These are phyloP conservation scores for Falco biarmicus DNA, from an alignment of 2,797 vertebrate genomes.

Conservation along the genomic window DNA sequence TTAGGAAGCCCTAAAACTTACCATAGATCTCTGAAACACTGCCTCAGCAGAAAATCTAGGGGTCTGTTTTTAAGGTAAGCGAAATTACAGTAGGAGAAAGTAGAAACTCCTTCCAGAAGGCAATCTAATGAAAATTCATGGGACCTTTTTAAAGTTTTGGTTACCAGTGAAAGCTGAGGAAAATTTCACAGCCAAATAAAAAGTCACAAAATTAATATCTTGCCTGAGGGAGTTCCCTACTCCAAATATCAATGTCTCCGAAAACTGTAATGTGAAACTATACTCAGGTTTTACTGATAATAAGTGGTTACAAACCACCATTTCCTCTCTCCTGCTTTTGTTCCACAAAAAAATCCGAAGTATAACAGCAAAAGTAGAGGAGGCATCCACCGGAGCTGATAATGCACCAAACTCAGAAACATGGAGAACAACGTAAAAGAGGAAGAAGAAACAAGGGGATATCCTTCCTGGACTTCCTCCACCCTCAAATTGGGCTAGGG, in stretches of 20 bases:
- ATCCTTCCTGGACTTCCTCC: not conserved
- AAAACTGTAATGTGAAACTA: not conserved
- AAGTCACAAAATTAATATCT: not conserved
- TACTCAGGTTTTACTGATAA: not conserved
- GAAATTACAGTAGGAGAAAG: not conserved
- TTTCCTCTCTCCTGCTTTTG: not conserved
- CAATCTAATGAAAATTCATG: not conserved
- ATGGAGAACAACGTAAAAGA: not conserved
- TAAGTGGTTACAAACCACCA: not conserved
- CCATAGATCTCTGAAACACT: not conserved
- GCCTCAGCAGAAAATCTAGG: not conserved
- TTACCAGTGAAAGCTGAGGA: not conserved
- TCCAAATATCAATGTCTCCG: slow-evolving; percentile 7
- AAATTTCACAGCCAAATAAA: slow-evolving; percentile 2
- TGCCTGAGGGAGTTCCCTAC: not conserved
- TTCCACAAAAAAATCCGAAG: not conserved
- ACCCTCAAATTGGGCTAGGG: rapidly evolving
- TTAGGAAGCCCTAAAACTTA: not conserved
- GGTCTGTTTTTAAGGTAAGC: not conserved
- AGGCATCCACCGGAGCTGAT: not conserved
- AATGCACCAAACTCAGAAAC: not conserved
- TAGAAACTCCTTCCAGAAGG: not conserved
- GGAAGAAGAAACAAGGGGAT: not conserved
- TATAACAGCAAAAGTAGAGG: not conserved
- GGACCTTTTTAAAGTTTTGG: not conserved